phyloP scores from a whole-genome alignment of 2,888 invertebrate species.

The Melanotus villosus region DNA sequence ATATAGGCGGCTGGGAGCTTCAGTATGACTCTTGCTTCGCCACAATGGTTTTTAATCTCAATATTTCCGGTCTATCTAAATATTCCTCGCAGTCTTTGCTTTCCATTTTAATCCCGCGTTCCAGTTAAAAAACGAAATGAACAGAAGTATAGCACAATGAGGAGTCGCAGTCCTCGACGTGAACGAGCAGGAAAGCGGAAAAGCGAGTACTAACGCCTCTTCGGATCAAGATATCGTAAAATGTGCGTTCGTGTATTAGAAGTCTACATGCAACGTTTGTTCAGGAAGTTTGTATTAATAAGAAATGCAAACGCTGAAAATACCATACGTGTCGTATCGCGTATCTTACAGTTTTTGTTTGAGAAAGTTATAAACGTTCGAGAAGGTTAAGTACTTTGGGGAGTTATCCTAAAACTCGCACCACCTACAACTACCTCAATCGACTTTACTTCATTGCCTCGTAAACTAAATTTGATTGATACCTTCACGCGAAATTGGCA shows the following conservation, averaged over 20 bases:
- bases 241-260: conserved; percentile 46
- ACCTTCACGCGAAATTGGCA: too few species aligned
- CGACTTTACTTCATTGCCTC: neutral
- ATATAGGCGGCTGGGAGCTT: conserved; percentile 36
- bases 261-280: conserved; percentile 41
- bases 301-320: conserved; percentile 53
- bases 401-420: neutral
- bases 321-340: conserved; percentile 50
- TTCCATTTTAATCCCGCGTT: conserved; percentile 46
- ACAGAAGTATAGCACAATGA: conserved; percentile 14
- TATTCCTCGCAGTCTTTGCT: conserved; percentile 42
- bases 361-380: conserved; percentile 36
- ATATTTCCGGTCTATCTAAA: conserved; percentile 49
- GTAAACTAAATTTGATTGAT: conserved; percentile 24
- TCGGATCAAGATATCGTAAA: conserved; percentile 40
- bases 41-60: conserved; percentile 48
- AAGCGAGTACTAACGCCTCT: conserved; percentile 17
- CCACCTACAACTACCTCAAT: conserved; percentile 3
- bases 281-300: conserved; percentile 51
- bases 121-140: conserved; percentile 32
- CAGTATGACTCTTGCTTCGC: conserved; percentile 40
- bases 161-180: neutral
- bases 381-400: conserved; percentile 19
- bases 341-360: conserved; percentile 40
- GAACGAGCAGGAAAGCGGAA: conserved; percentile 8